Percentiles rank a stretch among this genome's conserved stretches.
These are phyloP conservation scores for Thomomys bottae DNA, from an alignment of 2,113 vertebrate species.

Conservation along the genomic window DNA sequence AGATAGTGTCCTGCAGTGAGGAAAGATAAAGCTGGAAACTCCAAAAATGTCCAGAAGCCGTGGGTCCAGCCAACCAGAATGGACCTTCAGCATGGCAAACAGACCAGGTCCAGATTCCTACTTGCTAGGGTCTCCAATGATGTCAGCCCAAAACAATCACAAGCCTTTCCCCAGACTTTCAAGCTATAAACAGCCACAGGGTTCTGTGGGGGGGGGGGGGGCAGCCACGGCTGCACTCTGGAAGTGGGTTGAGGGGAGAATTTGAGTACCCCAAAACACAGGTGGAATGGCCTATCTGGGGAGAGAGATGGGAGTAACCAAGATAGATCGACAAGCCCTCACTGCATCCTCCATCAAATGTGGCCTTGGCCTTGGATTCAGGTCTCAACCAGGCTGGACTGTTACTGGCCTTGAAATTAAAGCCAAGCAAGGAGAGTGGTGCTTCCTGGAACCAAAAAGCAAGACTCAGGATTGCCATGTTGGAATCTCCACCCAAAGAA, in stretches of 20 bases:
- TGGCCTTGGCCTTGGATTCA: background rate
- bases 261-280: no score
- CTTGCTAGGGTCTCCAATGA: background rate
- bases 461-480: no score
- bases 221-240: no score
- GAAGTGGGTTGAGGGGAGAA: no score
- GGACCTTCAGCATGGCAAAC: background rate
- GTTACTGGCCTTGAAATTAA: background rate
- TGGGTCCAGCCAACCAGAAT: background rate
- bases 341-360: background rate
- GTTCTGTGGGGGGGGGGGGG: background rate
- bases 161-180: background rate
- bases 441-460: background rate
- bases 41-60: background rate
- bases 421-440: background rate
- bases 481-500: background rate
- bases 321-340: no score
- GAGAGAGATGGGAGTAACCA: no score
- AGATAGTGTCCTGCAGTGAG: background rate
- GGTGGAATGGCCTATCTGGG: no score
- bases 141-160: no score
- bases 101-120: background rate
- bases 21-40: accelerated
- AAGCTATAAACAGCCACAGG: no score
- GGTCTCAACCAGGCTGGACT: background rate